Evolutionary conservation across 2,888 invertebrate species (phyloP).

Genomic region (Apodemia mormo): DNA sequence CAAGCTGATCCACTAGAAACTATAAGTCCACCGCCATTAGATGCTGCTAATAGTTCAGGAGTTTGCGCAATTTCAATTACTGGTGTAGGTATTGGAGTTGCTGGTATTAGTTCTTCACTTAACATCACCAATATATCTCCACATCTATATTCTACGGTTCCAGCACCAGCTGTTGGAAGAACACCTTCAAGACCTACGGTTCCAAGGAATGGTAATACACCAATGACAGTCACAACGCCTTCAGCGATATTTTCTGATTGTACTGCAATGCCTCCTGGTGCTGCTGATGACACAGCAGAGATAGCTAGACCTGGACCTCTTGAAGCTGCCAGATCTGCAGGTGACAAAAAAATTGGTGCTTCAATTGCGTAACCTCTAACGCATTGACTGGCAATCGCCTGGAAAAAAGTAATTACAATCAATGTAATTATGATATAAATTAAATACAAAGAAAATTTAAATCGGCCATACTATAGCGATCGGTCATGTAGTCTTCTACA

Average conservation of each 20-base stretch:
- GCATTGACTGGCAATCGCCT: constrained; percentile 3
- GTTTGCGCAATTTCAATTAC: constrained; percentile 29
- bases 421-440: too few species aligned
- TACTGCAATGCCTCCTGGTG: constrained; percentile 51
- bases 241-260: constrained; percentile 53
- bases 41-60: constrained; percentile 24
- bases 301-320: constrained; percentile 51
- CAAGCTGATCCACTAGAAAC: constrained; percentile 1
- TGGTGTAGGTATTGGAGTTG: constrained; percentile 32
- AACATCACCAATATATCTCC: constrained; percentile 48
- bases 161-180: constrained; percentile 50
- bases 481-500: too few species aligned
- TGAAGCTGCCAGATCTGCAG: constrained; percentile 42
- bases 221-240: constrained; percentile 48
- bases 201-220: constrained; percentile 55
- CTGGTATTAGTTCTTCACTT: constrained; percentile 39
- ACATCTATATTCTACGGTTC: constrained; percentile 51
- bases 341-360: not conserved
- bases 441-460: too few species aligned
- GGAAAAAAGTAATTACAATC: too few species aligned
- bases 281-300: constrained; percentile 47
- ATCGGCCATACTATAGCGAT: too few species aligned
- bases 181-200: constrained; percentile 51
- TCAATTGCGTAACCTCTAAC: not conserved
- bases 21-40: constrained; percentile 10